Conservation (phyloP, 2,888 invertebrate species). For the Archips xylosteana region DNA sequence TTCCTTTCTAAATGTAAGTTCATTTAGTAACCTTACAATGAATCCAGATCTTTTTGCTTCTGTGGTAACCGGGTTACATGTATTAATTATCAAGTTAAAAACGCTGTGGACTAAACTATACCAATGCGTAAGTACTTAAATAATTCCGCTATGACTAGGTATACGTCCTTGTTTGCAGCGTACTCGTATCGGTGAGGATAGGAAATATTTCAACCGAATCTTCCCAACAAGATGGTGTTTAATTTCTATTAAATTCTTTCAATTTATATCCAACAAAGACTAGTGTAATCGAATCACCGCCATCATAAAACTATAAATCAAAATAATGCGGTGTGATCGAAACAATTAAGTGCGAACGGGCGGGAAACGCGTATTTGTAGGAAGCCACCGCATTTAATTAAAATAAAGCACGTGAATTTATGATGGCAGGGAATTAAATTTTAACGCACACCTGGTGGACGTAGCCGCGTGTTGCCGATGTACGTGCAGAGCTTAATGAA, state of each 20-base stretch:
- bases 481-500: not conserved
- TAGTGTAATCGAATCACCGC: slow-evolving; percentile 75
- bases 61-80: not conserved
- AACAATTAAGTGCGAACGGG: slow-evolving; percentile 78
- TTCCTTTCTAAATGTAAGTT: no score
- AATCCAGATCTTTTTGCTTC: no score
- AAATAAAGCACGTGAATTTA: slow-evolving; percentile 51
- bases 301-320: slow-evolving; percentile 84
- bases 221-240: slow-evolving; percentile 26
- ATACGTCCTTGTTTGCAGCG: no score
- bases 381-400: slow-evolving; percentile 51
- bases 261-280: slow-evolving; percentile 75
- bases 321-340: slow-evolving; percentile 78
- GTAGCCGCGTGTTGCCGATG: not conserved
- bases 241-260: slow-evolving; percentile 81
- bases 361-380: slow-evolving; percentile 53
- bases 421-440: slow-evolving; percentile 42
- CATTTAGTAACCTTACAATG: no score
- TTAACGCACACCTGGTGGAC: slow-evolving; percentile 18
- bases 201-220: not conserved
- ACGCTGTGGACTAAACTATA: no score
- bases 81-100: no score
- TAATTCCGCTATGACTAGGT: no score
- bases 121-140: no score
- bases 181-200: not conserved